Evolutionary conservation across 2,888 invertebrate species (phyloP).

Genomic region (Catocala nupta): DNA sequence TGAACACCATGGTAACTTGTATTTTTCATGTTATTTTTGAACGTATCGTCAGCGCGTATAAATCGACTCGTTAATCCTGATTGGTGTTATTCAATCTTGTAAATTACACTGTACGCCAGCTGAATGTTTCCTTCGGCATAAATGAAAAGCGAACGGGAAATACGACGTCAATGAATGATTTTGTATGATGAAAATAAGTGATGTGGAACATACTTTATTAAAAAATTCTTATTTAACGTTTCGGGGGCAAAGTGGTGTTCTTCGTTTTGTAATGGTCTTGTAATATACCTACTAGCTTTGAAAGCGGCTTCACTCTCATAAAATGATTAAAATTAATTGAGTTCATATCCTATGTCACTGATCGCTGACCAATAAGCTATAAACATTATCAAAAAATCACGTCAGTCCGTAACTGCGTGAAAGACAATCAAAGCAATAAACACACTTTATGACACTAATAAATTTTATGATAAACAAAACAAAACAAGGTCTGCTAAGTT

Average conservation of each 20-base stretch:
- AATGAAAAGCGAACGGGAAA: slow-evolving; percentile 36
- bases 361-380: too few species aligned
- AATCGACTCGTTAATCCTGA: slow-evolving; percentile 54
- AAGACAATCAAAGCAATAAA: background rate
- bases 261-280: background rate
- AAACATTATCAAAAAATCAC: too few species aligned
- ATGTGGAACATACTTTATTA: slow-evolving; percentile 24
- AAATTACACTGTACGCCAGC: slow-evolving; percentile 45
- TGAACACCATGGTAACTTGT: slow-evolving; percentile 47
- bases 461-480: background rate
- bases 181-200: slow-evolving; percentile 22
- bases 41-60: slow-evolving; percentile 37
- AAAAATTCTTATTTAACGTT: background rate
- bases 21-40: slow-evolving; percentile 43
- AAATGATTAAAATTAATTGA: too few species aligned
- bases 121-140: slow-evolving; percentile 31
- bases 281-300: too few species aligned
- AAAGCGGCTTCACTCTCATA: too few species aligned
- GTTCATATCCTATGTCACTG: too few species aligned
- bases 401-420: too few species aligned
- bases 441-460: background rate
- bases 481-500: too few species aligned
- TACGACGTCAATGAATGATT: slow-evolving; percentile 33
- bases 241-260: slow-evolving; percentile 14
- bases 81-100: slow-evolving; percentile 55